phyloP scores from a whole-genome alignment of 2,113 vertebrate genomes.

The Cervus canadensis region DNA sequence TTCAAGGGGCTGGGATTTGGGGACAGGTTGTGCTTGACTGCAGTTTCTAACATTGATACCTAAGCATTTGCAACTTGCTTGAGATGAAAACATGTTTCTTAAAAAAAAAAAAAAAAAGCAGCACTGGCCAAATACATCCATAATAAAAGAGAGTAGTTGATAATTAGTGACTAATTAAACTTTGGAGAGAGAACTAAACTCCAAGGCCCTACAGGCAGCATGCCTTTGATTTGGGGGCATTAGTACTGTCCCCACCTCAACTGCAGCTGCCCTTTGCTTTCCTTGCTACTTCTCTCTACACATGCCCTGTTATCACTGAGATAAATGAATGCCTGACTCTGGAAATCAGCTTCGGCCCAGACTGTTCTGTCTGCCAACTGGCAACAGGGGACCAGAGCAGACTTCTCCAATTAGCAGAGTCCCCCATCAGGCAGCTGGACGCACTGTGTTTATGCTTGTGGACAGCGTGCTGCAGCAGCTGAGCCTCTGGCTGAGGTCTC shows the following conservation, averaged over 20 bases:
- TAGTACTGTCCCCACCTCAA: conserved; percentile 1
- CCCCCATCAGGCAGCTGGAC: conserved; percentile 67
- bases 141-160: conserved; percentile 73
- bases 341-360: conserved; percentile 71
- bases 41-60: conserved; percentile 83
- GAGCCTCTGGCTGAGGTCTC: not conserved
- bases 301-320: conserved; percentile 43
- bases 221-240: conserved; percentile 50
- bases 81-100: conserved; percentile 68
- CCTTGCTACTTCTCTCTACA: conserved; percentile 67
- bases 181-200: conserved; percentile 47
- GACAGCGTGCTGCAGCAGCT: not conserved
- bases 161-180: conserved; percentile 79
- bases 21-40: conserved; percentile 84
- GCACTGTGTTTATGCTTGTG: conserved; percentile 21
- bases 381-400: conserved; percentile 76
- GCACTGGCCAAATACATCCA: conserved; percentile 64
- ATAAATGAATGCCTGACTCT: conserved; percentile 68
- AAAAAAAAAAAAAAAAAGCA: conserved; percentile 56
- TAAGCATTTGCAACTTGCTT: conserved; percentile 79
- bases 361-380: conserved; percentile 71
- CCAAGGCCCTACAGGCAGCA: conserved; percentile 25
- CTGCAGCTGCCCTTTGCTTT: conserved; percentile 50
- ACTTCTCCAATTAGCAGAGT: conserved; percentile 79
- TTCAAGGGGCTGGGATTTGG: conserved; percentile 83